Base-by-base conservation (phyloP, 1,140 invertebrate species). In the Brachionus rotundiformis region DNA sequence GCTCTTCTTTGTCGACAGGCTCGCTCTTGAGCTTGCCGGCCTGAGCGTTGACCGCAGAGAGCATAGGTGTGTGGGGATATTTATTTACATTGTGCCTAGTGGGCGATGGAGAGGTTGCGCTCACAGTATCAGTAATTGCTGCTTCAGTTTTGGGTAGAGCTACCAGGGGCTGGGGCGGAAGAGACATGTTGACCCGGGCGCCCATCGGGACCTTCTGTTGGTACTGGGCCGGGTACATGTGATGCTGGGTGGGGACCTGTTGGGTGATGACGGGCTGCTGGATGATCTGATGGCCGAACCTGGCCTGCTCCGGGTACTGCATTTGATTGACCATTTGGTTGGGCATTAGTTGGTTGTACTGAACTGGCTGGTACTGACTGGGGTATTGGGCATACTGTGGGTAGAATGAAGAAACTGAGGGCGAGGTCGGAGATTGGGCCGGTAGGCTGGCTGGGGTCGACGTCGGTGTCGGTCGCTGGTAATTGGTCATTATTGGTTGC, bases 401-500 rank as follows among this genome's bases (percentile, higher is more conserved):
- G 5, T 54, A 54, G 19, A 54, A 54, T 54, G 47, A 19, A 16
- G 47, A 16, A 19, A 54, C 47, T 2, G 47, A 54, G n/a, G 47
- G 47, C 4, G 47, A 54, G 1, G 61, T 29, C 10, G 61, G 31
- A 13, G 61, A 33, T 10, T 65, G 61, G 13, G 11, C 27, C 7
- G 31, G 25, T 13, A 31, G 4, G 31, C 1, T 65, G n/a, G 25
- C 31, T 3, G 61, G 61, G 8, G 61, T 65, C 5, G 61, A 31
- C 11, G 61, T 65, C 25, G 61, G 61, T 11, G 61, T 65, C 27
- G 61, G 61, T n/a, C 61, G 47, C 47, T 54, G 47, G 23, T 54
- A 54, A 16, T 7, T 23, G n/a, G 47, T n/a, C 47, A 54, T 54
- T 7, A 54, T 54, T 54, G 16, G 47, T 19, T n/a, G 7, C 47